These are phyloP conservation scores for Channa maculata DNA, from an alignment of 2,113 vertebrate species.

Conservation along the genomic window DNA sequence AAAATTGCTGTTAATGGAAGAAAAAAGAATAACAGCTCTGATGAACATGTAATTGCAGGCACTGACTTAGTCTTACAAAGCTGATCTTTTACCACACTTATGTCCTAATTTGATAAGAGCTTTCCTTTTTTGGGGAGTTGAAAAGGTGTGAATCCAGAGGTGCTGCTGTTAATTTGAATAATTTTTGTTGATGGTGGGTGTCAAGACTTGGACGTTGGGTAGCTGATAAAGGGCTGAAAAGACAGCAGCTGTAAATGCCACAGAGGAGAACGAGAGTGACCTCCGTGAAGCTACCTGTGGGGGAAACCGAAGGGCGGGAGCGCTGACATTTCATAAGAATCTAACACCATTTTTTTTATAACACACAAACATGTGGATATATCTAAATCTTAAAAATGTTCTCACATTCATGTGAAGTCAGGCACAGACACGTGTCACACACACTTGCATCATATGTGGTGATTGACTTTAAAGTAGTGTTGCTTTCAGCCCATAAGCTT, in stretches of 20 bases:
- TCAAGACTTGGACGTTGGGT: constrained; percentile 37
- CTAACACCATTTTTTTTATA: constrained; percentile 29
- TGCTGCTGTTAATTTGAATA: constrained; percentile 36
- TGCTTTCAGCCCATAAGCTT: not conserved
- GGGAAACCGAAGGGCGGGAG: constrained; percentile 52
- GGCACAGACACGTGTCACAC: not conserved
- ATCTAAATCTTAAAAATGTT: constrained; percentile 26
- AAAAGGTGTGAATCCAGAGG: constrained; percentile 10
- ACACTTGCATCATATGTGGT: not conserved
- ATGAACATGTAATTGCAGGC: not conserved
- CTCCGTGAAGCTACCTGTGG: constrained; percentile 73
- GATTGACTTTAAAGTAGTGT: not conserved
- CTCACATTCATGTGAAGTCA: not conserved
- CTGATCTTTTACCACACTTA: constrained; percentile 12
- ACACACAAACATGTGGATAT: constrained; percentile 38
- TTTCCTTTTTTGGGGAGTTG: constrained; percentile 19
- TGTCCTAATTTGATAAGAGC: constrained; percentile 16
- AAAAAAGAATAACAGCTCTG: too few relatives aligned
- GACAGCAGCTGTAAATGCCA: constrained; percentile 78
- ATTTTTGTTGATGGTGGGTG: constrained; percentile 45
- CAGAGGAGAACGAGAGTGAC: constrained; percentile 59
- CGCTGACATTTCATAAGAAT: constrained; percentile 75
- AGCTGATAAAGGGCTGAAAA: constrained; percentile 38
- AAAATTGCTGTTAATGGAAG: not conserved
- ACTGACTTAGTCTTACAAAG: constrained; percentile 17